These are phyloP conservation scores for Chouioia cunea DNA, from an alignment of 2,888 invertebrate genomes.

Conservation along the genomic window DNA sequence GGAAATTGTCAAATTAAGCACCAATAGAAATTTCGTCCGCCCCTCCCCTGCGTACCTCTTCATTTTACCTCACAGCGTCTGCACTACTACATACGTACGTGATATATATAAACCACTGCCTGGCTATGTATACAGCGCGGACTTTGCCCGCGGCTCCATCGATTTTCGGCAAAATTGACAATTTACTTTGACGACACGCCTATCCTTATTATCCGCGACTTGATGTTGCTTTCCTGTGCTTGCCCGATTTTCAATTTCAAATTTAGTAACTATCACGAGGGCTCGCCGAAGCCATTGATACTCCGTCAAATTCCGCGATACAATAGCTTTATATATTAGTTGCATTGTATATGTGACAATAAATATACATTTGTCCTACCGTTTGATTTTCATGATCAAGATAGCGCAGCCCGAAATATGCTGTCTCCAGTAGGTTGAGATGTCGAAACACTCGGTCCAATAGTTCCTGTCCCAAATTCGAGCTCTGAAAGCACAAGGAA, in stretches of 20 bases:
- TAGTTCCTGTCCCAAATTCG: constrained; percentile 89
- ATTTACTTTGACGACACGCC: constrained; percentile 30
- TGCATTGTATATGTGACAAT: no score
- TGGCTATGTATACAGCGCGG: neutral
- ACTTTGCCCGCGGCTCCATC: constrained; percentile 26
- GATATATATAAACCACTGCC: constrained; percentile 4
- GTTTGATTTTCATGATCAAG: constrained; percentile 94
- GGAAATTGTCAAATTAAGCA: constrained; percentile 47
- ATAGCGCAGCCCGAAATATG: constrained; percentile 95
- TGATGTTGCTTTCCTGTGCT: neutral
- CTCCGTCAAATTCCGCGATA: no score
- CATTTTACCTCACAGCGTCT: no score
- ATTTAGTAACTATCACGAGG: neutral
- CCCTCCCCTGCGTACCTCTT: neutral
- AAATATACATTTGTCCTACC: constrained; percentile 72
- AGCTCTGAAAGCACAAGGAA: constrained; percentile 77
- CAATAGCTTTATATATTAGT: no score
- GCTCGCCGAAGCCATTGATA: neutral
- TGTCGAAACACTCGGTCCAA: constrained; percentile 93
- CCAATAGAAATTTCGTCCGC: constrained; percentile 40
- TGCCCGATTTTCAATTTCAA: constrained; percentile 20
- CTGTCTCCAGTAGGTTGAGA: constrained; percentile 93
- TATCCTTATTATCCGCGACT: constrained; percentile 33
- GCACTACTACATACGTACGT: no score
- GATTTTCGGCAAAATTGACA: constrained; percentile 45